phyloP scores from a whole-genome alignment of 2,113 vertebrate species.

The Atherinomorus stipes region DNA sequence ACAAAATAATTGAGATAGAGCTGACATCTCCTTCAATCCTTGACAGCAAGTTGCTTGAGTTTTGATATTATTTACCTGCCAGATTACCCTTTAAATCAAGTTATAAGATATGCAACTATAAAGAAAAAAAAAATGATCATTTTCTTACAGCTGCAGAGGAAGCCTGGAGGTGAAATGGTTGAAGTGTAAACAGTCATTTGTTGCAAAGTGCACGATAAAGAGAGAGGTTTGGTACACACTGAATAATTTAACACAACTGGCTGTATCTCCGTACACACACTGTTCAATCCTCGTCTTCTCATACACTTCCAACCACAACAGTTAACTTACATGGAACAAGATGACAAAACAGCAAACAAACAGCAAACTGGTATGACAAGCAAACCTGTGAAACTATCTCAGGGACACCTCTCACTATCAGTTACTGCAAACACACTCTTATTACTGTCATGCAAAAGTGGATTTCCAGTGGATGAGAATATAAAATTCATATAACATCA shows the following conservation, averaged over 20 bases:
- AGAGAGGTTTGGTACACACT: slow-evolving; percentile 47
- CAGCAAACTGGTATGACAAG: not conserved
- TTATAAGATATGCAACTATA: not conserved
- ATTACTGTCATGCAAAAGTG: not conserved
- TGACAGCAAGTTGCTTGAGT: no score
- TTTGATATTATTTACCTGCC: no score
- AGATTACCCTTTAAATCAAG: no score
- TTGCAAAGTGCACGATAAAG: slow-evolving; percentile 32
- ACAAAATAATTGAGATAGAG: no score
- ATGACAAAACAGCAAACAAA: not conserved
- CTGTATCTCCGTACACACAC: slow-evolving; percentile 64
- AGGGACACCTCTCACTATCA: not conserved
- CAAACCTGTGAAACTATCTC: not conserved
- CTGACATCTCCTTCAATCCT: no score
- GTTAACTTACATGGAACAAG: slow-evolving; percentile 30
- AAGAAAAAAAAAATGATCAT: not conserved
- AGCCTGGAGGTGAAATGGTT: not conserved
- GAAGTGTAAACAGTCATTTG: slow-evolving; percentile 47
- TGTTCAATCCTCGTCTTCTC: slow-evolving; percentile 68
- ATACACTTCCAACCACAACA: slow-evolving; percentile 47
- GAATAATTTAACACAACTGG: slow-evolving; percentile 78
- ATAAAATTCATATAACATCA: not conserved
- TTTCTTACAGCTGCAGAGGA: slow-evolving; percentile 1
- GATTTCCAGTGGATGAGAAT: not conserved
- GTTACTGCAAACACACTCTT: not conserved